A percentile compares a stretch with the other conserved stretches of the same genome.
These are phyloP conservation scores for Pygocentrus nattereri DNA, from an alignment of 2,797 vertebrate genomes.

Conservation along the genomic window DNA sequence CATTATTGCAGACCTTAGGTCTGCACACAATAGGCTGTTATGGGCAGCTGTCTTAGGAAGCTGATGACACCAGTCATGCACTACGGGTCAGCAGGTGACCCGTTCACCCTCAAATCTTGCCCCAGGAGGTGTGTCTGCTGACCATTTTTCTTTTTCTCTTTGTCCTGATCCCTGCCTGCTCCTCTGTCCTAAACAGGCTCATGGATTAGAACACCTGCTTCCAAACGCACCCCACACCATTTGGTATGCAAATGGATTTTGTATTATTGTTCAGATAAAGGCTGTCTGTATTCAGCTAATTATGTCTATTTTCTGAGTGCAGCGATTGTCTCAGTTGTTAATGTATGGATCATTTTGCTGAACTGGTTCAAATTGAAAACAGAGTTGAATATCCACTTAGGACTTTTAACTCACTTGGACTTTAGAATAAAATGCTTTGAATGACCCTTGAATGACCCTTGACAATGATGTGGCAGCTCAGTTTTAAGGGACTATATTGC, in stretches of 20 bases:
- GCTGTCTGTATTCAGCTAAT: slow-evolving; percentile 13
- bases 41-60: slow-evolving; percentile 37
- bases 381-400: no score
- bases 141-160: slow-evolving; percentile 41
- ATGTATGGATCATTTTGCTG: neutral
- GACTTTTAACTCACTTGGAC: no score
- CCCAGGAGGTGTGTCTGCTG: slow-evolving; percentile 42
- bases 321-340: neutral
- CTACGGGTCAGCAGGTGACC: slow-evolving; percentile 46
- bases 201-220: slow-evolving; percentile 47
- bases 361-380: no score
- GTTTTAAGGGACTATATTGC: no score
- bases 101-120: slow-evolving; percentile 41
- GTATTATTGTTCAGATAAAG: slow-evolving; percentile 16
- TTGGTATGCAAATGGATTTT: slow-evolving; percentile 31
- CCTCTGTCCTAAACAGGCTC: slow-evolving; percentile 41
- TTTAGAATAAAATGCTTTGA: no score
- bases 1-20: neutral
- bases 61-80: slow-evolving; percentile 48
- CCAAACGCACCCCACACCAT: slow-evolving; percentile 24
- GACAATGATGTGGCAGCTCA: no score
- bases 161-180: slow-evolving; percentile 46
- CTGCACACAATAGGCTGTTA: slow-evolving; percentile 41
- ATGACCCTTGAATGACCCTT: no score
- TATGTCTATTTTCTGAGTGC: neutral